These are phyloP conservation scores for Stenichneumon culpator DNA, from an alignment of 2,888 invertebrate genomes.

Conservation along the genomic window DNA sequence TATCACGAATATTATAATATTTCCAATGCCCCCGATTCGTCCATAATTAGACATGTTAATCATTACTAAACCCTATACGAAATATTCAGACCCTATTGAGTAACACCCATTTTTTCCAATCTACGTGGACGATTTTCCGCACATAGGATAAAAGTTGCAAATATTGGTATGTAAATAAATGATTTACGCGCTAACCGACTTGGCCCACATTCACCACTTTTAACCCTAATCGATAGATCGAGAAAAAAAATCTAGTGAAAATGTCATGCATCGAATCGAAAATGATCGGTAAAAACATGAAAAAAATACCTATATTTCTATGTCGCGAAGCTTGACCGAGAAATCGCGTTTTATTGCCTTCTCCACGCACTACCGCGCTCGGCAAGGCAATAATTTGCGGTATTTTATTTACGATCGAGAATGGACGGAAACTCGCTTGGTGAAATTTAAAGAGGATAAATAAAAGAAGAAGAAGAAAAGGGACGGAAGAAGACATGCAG, in stretches of 20 bases:
- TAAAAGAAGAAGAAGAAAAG: not conserved
- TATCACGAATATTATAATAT: too few species aligned
- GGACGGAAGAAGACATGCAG: not conserved
- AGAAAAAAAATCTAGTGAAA: not conserved
- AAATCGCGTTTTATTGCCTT: conserved; percentile 10
- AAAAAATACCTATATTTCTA: not conserved
- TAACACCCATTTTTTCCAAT: too few species aligned
- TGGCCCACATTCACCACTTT: too few species aligned
- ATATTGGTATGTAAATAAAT: too few species aligned
- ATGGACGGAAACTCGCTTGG: conserved; percentile 8
- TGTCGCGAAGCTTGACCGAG: conserved; percentile 20
- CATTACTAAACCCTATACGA: too few species aligned
- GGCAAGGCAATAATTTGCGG: conserved; percentile 14
- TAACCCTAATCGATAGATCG: not conserved
- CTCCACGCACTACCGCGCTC: not conserved
- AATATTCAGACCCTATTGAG: too few species aligned
- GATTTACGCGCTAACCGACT: too few species aligned
- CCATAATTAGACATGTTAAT: too few species aligned
- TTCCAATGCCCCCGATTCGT: too few species aligned
- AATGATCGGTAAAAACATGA: not conserved
- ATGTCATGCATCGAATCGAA: not conserved
- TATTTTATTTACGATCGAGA: conserved; percentile 42
- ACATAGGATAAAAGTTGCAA: too few species aligned
- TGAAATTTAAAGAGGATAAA: not conserved
- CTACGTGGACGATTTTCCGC: too few species aligned